Evolutionary conservation across 2,888 invertebrate species (phyloP).

Genomic region (Cheilosia variabilis): DNA sequence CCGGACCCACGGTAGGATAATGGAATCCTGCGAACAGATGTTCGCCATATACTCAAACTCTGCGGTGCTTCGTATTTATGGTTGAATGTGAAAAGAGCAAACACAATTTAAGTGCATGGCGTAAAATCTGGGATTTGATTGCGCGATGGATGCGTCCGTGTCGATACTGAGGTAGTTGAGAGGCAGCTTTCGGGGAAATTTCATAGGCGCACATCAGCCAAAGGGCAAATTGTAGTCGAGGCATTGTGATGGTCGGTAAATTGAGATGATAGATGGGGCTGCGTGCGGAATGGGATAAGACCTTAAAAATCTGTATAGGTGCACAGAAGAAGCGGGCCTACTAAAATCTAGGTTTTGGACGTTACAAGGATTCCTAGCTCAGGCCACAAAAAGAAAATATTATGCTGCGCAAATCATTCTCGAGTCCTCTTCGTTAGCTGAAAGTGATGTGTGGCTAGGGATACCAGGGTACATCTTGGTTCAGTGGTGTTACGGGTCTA

Average conservation of each 20-base stretch:
- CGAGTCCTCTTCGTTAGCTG: too few species aligned
- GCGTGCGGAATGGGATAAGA: too few species aligned
- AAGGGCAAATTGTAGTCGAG: not conserved
- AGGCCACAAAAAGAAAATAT: too few species aligned
- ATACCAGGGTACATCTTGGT: too few species aligned
- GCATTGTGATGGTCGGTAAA: not conserved
- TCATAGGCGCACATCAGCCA: too few species aligned
- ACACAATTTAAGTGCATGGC: slow-evolving; percentile 50
- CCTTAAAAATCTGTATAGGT: too few species aligned
- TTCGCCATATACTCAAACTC: slow-evolving; percentile 26
- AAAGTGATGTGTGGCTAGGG: too few species aligned
- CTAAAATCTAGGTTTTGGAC: too few species aligned
- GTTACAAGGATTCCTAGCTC: too few species aligned
- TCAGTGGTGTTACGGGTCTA: too few species aligned
- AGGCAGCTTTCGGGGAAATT: not conserved
- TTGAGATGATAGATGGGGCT: not conserved
- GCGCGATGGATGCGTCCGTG: slow-evolving; percentile 9
- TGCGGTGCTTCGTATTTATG: slow-evolving; percentile 13
- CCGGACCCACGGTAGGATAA: slow-evolving; percentile 50
- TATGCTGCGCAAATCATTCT: too few species aligned
- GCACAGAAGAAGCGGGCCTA: too few species aligned
- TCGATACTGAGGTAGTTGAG: not conserved
- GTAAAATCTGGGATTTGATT: slow-evolving; percentile 42
- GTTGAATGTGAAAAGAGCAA: slow-evolving; percentile 47
- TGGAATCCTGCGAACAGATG: slow-evolving; percentile 45